Conservation (phyloP, 2,113 vertebrate species). For the Axis porcinus region DNA sequence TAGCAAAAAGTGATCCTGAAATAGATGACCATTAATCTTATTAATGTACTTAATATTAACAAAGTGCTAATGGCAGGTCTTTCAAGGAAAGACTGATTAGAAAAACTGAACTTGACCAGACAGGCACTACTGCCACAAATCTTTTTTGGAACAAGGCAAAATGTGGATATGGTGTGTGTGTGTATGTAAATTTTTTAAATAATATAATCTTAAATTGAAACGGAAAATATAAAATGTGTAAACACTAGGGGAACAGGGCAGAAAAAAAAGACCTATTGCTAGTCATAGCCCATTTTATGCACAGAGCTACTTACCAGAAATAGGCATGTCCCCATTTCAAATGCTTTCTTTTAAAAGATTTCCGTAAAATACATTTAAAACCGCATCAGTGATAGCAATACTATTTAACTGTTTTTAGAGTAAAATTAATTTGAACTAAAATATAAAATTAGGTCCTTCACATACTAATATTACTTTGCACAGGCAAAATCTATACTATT, state of each 20-base stretch:
- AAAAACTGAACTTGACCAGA: neutral
- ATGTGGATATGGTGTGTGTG: neutral
- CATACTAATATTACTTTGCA: neutral
- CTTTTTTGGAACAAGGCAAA: neutral
- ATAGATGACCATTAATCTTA: neutral
- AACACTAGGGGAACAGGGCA: neutral
- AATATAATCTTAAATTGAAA: neutral
- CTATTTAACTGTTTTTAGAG: slow-evolving; percentile 9
- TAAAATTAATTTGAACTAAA: slow-evolving; percentile 31
- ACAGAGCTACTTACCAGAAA: neutral
- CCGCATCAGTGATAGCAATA: neutral
- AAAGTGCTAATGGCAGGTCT: neutral
- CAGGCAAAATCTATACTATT: neutral
- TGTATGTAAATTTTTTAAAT: neutral
- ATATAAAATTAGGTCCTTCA: neutral
- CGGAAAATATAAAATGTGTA: neutral
- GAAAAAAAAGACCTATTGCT: neutral
- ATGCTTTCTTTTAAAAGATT: neutral
- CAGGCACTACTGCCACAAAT: neutral
- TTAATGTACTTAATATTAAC: neutral
- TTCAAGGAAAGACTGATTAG: neutral
- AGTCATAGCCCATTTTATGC: neutral
- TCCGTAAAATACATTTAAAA: neutral
- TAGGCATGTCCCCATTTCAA: neutral
- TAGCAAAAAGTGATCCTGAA: neutral